Evolutionary conservation across 2,113 vertebrate genomes (phyloP).

Genomic region (Nothobranchius kuhntae): DNA sequence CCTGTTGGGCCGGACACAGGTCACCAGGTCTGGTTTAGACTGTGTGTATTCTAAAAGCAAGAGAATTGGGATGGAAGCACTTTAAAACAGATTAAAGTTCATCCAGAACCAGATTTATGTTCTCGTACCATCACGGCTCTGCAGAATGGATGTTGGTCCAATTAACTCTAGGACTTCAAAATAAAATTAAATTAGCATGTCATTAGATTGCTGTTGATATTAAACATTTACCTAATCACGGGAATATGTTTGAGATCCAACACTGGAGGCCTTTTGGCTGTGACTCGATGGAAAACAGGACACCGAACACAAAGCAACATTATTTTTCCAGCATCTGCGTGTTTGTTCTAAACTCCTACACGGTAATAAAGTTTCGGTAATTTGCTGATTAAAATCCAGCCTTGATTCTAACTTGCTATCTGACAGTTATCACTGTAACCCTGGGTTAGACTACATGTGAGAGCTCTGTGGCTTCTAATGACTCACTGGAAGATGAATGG

Average conservation of each 20-base stretch:
- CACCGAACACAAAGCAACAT: not conserved
- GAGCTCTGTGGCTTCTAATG: not conserved
- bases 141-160: not conserved
- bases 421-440: not conserved
- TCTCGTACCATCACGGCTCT: not conserved
- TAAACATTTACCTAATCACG: not conserved
- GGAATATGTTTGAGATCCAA: not conserved
- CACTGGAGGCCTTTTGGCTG: not conserved
- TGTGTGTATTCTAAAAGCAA: not conserved
- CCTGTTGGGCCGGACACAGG: slow-evolving; percentile 35
- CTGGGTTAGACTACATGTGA: not conserved
- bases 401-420: not conserved
- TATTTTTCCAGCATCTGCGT: not conserved
- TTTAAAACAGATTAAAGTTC: slow-evolving; percentile 28
- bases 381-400: not conserved
- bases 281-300: not conserved
- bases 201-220: not conserved
- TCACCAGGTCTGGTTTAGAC: slow-evolving; percentile 34
- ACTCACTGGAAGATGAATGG: not conserved
- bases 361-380: not conserved
- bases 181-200: not conserved
- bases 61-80: not conserved
- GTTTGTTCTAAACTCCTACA: too few species aligned
- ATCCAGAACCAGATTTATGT: slow-evolving; percentile 4
- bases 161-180: not conserved